Evolutionary conservation across 2,888 invertebrate species (phyloP), one percentile per base, ranked within the genome.

Genomic region (Mesochorus sp.): DNA sequence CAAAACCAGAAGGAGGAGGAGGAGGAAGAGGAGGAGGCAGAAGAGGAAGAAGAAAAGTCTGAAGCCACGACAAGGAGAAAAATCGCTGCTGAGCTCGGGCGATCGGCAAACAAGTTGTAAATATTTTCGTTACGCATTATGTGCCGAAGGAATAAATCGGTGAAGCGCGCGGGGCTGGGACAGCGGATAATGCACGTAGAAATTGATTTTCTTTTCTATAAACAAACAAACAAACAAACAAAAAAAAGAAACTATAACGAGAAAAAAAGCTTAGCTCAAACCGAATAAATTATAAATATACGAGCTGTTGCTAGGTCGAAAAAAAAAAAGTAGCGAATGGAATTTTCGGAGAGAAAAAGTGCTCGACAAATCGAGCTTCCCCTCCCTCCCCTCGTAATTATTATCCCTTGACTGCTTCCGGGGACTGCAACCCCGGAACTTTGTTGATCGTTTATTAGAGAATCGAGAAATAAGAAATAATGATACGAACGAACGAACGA

Each of bases 111-210:
- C 17, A 82, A 83, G 79, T 85, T 87, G 86, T 86, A 86, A 84
- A 86, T 86, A 86, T 87, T 86, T 86, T 86, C 84, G 84, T 85
- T 86, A 85, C 82, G 79, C 82, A 79, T 72, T 39, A 67, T 68
- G 64, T 57, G 67, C 12, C 47, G 64, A 39, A 72, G 59, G 21
- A 53, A 73, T 31, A 26, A 42, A 21, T 61, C 26, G 42, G 59
- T 51, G 73, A 70, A 64, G 73, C 70, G 73, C 68, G 78, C 64
- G 68, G n/a, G n/a, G 67, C 72, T 44, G 73, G 70, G 78, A 70
- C 78, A 59, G 51, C 51, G 61, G 31, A 61, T 53, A 21, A 49
- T 55, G 72, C 62, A 68, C 77, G 73, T 68, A 64, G 78, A 71
- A 42, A 66, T 21, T 4, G 17, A 57, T 39, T 49, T 49, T 51